A percentile compares a stretch with the other conserved stretches of the same genome.
These are phyloP conservation scores for Cryptophagus acutangulus DNA, from an alignment of 2,888 invertebrate species.

Conservation along the genomic window DNA sequence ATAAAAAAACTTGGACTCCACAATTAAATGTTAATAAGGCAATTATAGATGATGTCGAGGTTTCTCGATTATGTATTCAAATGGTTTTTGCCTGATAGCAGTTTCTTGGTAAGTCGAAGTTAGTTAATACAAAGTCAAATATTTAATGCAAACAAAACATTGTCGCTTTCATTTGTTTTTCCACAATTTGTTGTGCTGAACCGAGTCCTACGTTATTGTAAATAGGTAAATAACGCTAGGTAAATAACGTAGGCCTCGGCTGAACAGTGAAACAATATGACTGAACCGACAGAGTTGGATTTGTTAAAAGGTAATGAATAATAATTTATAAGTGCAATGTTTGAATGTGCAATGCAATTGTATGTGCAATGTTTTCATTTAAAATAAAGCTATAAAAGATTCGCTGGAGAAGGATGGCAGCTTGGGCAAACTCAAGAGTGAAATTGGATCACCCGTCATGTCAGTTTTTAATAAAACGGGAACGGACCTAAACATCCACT, in stretches of 20 bases:
- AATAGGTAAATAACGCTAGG: too few species aligned
- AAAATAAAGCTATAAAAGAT: constrained; percentile 46
- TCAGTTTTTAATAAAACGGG: constrained; percentile 41
- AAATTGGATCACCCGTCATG: constrained; percentile 46
- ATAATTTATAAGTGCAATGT: too few species aligned
- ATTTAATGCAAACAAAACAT: too few species aligned
- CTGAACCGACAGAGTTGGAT: constrained; percentile 39
- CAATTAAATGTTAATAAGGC: too few species aligned
- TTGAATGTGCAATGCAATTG: too few species aligned
- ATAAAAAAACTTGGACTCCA: too few species aligned
- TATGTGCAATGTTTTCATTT: constrained; percentile 27
- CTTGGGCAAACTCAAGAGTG: constrained; percentile 44
- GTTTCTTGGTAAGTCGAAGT: constrained; percentile 76
- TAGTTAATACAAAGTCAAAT: constrained; percentile 86
- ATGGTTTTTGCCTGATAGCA: constrained; percentile 76
- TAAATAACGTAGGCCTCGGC: too few species aligned
- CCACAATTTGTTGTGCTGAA: too few species aligned
- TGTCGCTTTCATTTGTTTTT: background rate
- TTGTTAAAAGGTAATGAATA: constrained; percentile 38
- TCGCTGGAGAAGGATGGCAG: constrained; percentile 44
- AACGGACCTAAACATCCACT: constrained; percentile 32
- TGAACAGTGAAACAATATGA: constrained; percentile 32
- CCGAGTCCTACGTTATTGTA: too few species aligned
- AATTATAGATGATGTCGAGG: too few species aligned
- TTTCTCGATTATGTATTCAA: too few species aligned